Evolutionary conservation across 2,113 vertebrate species (phyloP).

Genomic region (Phaethon lepturus): DNA sequence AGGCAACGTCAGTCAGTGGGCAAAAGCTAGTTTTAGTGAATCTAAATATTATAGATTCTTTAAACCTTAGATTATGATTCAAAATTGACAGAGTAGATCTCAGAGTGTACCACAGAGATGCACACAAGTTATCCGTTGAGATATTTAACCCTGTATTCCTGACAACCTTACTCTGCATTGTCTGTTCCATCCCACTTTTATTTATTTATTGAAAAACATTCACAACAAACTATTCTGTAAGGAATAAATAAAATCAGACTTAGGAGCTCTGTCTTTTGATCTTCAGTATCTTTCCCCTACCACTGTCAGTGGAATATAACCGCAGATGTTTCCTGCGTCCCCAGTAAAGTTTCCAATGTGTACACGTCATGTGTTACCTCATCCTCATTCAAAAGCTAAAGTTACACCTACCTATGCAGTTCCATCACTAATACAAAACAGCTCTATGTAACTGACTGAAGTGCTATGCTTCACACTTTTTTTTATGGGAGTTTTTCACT

Average conservation of each 20-base stretch:
- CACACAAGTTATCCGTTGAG: neutral
- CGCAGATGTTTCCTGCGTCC: neutral
- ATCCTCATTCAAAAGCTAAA: neutral
- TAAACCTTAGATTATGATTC: neutral
- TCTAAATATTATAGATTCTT: neutral
- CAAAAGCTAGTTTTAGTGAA: neutral
- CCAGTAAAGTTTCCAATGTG: neutral
- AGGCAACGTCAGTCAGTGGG: neutral
- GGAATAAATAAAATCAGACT: neutral
- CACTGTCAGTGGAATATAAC: neutral
- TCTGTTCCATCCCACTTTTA: neutral
- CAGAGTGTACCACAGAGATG: neutral
- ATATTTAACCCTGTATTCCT: neutral
- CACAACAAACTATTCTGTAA: neutral
- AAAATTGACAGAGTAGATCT: neutral
- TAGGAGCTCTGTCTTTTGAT: neutral
- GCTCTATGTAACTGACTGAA: neutral
- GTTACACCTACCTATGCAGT: neutral
- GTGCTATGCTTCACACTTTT: neutral
- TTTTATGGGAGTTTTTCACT: neutral
- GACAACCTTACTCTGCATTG: neutral
- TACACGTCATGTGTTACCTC: neutral
- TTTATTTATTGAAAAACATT: neutral
- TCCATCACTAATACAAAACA: neutral
- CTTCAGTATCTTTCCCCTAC: neutral